A percentile compares a stretch with the other conserved stretches of the same genome.
phyloP scores from a whole-genome alignment of 2,113 vertebrate species.

The Gymnarchus niloticus region DNA sequence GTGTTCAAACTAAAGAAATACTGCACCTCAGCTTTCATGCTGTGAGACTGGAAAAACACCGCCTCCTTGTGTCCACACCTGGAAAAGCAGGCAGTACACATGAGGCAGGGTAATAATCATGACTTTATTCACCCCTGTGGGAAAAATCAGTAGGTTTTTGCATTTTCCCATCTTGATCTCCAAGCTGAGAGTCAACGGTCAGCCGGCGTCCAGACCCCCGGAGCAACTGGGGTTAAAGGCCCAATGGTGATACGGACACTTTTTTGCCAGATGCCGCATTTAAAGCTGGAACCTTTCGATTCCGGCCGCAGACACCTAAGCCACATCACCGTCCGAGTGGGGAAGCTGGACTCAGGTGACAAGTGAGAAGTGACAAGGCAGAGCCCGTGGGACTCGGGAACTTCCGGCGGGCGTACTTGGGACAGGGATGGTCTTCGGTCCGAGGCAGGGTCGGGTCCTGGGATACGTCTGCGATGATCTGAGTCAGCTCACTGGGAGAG shows the following conservation, averaged over 20 bases:
- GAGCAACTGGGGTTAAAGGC: no score
- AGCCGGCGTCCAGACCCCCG: no score
- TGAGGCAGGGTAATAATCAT: neutral
- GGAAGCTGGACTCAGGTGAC: neutral
- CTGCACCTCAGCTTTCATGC: constrained; percentile 84
- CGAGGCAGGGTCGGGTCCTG: constrained; percentile 87
- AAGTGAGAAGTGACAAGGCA: neutral
- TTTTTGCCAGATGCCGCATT: no score
- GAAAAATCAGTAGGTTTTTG: no score
- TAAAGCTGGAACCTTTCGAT: no score
- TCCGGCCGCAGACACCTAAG: no score
- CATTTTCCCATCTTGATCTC: no score
- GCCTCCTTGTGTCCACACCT: constrained; percentile 94
- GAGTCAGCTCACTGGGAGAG: constrained; percentile 73
- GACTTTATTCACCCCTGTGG: no score
- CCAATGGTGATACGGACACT: no score
- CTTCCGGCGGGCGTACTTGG: no score
- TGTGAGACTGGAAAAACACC: constrained; percentile 93
- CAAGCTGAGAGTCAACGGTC: no score
- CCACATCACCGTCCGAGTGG: no score
- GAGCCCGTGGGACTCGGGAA: neutral
- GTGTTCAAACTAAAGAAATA: neutral
- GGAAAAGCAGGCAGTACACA: constrained; percentile 19
- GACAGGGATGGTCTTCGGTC: constrained; percentile 88
- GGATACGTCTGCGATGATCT: constrained; percentile 89